Evolutionary conservation across 1,140 invertebrate genomes (phyloP), one percentile per base, ranked within the genome.

Genomic region (Babylonia areolata): DNA sequence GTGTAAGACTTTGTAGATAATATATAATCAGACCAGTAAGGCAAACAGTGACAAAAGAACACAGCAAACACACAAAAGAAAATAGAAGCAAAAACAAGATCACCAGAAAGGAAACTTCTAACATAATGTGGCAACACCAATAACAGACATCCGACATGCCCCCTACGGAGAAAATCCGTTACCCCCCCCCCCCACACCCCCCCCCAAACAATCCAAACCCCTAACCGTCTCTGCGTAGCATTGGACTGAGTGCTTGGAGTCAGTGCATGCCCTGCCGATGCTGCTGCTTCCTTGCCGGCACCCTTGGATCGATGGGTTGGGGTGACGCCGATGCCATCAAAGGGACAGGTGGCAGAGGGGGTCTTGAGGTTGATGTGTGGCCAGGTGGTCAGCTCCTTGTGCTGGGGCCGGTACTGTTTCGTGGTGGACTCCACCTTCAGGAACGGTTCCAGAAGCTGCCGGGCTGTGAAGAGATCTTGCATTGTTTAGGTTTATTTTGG

Each of bases 271-370:
- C 77, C 77, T 11, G 33, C 1, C 0, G 77, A 85, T 0, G 80
- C 84, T 5, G 73, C 35, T 20, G 39, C 37, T 11, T 88, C 84
- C 2, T 58, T 35, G 40, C 85, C 71, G 1, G 37, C 79, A n/a
- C 77, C 35, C 42, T 69, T 77, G 1, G 86, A 85, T 51, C 85
- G 40, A 33, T 84, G 71, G 58, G 81, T 3, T 64, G 54, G 33
- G 75, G 86, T n/a, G 71, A 87, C 78, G 58, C 88, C 69, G 42
- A 81, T n/a, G 20, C 91, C 91, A 89, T 92, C 92, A 90, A 92
- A 92, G 40, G 91, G 91, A 86, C 91, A 92, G 17, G 88, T 92
- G 12, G 88, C 90, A 39, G 58, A 58, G 0, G 89, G 90, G 40
- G 91, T 92, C 54, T 89, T 89, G 23, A 90, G 79, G 75, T 90